phyloP scores from a whole-genome alignment of 2,888 invertebrate genomes.

The Synergus laeviventris region DNA sequence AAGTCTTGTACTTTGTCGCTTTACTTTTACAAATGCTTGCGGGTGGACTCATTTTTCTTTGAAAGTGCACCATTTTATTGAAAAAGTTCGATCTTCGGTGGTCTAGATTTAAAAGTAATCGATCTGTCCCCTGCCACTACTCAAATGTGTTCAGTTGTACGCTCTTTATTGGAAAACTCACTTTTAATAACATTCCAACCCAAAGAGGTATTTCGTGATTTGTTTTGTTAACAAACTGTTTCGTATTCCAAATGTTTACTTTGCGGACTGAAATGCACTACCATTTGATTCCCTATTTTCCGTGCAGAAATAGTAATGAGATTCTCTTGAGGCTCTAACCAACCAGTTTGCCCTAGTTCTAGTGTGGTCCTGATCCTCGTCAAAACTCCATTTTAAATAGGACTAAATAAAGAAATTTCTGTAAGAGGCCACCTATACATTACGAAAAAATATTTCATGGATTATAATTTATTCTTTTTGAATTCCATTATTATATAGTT shows the following conservation, averaged over 20 bases:
- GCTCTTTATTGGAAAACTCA: neutral
- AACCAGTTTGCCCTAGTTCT: too few relatives aligned
- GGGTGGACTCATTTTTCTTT: neutral
- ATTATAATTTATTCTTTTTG: too few relatives aligned
- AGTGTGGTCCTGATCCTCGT: too few relatives aligned
- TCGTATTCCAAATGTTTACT: neutral
- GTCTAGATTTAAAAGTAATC: constrained; percentile 60
- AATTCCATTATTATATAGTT: too few relatives aligned
- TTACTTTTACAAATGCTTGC: neutral
- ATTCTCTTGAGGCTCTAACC: too few relatives aligned
- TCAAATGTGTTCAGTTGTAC: constrained; percentile 58
- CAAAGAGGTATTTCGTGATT: neutral
- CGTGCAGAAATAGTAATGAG: too few relatives aligned
- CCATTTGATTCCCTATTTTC: too few relatives aligned
- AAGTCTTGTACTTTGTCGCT: neutral
- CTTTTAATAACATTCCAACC: neutral
- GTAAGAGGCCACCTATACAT: too few relatives aligned
- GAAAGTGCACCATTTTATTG: neutral
- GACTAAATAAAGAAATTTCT: too few relatives aligned
- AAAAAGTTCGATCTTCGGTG: neutral
- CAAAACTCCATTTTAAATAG: too few relatives aligned
- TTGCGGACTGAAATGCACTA: neutral
- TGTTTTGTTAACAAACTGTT: neutral
- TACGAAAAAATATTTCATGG: too few relatives aligned
- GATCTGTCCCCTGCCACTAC: constrained; percentile 65